Conservation (phyloP, 2,797 vertebrate species). For the Channallabes apus region DNA sequence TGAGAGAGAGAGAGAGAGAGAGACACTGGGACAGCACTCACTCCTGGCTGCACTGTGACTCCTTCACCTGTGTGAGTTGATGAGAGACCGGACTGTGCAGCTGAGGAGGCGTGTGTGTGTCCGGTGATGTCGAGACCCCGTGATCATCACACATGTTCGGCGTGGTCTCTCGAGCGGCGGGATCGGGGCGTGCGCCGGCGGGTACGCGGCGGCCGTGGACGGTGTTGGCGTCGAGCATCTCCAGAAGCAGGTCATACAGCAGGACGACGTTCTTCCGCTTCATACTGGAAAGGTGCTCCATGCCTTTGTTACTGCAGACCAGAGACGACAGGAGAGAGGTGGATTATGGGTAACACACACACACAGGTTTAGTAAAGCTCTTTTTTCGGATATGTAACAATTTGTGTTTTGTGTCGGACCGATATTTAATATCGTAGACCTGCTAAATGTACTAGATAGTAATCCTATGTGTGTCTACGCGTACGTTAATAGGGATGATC, state of each 20-base stretch:
- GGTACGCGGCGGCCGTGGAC: constrained; percentile 65
- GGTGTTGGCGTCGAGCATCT: constrained; percentile 93
- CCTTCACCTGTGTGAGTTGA: background rate
- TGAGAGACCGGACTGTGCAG: constrained; percentile 23
- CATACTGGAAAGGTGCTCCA: constrained; percentile 95
- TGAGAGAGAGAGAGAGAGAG: background rate
- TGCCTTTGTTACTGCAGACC: constrained; percentile 90
- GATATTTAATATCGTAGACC: no score
- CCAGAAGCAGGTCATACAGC: constrained; percentile 91
- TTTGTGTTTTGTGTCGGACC: no score
- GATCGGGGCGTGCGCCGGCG: constrained; percentile 52
- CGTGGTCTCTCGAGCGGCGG: constrained; percentile 54
- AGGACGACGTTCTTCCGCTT: constrained; percentile 95
- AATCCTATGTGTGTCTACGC: no score
- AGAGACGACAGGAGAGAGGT: background rate
- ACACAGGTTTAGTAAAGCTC: background rate
- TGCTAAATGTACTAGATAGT: no score
- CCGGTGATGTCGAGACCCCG: constrained; percentile 52
- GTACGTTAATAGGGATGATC: no score
- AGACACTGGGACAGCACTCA: background rate
- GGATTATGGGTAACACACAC: background rate
- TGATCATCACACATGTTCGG: constrained; percentile 42
- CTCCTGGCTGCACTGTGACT: constrained; percentile 11
- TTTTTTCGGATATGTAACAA: no score
- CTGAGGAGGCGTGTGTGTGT: constrained; percentile 6